Evolutionary conservation across 2,797 vertebrate genomes (phyloP).

Genomic region (Cirrhinus molitorella): DNA sequence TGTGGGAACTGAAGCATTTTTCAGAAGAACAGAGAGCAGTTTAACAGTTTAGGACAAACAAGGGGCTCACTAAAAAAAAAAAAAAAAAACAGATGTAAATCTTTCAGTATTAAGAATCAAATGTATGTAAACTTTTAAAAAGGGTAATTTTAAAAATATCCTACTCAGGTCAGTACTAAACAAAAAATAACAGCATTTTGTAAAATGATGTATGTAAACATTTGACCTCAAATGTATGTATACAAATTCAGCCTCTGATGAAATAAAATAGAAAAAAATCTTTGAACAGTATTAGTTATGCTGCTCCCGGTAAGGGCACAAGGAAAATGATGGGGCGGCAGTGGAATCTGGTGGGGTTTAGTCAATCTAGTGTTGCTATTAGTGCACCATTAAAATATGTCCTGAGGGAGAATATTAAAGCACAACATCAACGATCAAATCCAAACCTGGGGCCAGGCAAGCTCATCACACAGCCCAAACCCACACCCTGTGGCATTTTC

Average conservation of each 20-base stretch:
- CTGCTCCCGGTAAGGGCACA: not conserved
- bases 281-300: not conserved
- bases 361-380: slow-evolving; percentile 10
- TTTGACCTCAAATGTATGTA: not conserved
- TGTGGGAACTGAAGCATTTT: no score
- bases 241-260: not conserved
- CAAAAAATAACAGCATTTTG: no score
- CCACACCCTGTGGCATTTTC: slow-evolving; percentile 23
- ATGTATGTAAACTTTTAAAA: no score
- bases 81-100: no score
- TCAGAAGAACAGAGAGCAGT: no score
- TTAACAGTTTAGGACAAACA: no score
- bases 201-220: no score
- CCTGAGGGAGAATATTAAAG: slow-evolving; percentile 53
- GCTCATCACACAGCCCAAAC: slow-evolving; percentile 40
- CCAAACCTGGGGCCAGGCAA: slow-evolving; percentile 27
- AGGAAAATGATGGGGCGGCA: not conserved
- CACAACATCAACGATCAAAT: slow-evolving; percentile 31
- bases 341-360: not conserved
- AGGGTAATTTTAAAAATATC: no score
- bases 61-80: no score
- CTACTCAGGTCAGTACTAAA: no score
- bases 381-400: slow-evolving; percentile 35
- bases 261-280: not conserved
- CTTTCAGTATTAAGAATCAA: no score